Conservation (phyloP, 2,797 vertebrate species). For the Prionace glauca region DNA sequence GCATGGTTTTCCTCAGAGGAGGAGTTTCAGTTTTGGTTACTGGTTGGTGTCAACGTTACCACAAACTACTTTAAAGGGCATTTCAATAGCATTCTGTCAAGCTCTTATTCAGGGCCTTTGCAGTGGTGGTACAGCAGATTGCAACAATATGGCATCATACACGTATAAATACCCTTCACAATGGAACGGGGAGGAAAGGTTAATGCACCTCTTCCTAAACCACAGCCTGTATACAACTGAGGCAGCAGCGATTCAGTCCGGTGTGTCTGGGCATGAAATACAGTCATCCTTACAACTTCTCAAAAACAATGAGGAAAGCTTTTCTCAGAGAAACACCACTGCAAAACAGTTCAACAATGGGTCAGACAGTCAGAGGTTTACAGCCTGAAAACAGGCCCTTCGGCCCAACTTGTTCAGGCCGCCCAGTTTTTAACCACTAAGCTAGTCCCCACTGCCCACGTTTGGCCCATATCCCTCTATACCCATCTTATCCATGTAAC, state of each 20-base stretch:
- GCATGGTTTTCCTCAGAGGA: background rate
- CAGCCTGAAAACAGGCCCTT: too few species aligned
- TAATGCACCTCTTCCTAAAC: background rate
- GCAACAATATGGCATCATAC: background rate
- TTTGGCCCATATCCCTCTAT: too few species aligned
- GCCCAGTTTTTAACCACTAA: too few species aligned
- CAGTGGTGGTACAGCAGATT: background rate
- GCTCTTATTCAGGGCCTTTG: background rate
- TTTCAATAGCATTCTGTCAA: background rate
- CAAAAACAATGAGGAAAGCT: too few species aligned
- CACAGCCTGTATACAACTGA: background rate
- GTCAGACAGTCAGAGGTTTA: too few species aligned
- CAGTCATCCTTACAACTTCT: too few species aligned
- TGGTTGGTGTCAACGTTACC: background rate
- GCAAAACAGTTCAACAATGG: too few species aligned
- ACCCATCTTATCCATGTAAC: too few species aligned
- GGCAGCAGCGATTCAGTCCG: background rate
- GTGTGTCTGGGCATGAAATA: background rate
- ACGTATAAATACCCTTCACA: background rate
- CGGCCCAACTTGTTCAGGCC: too few species aligned
- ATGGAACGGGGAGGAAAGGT: background rate
- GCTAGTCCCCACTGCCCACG: too few species aligned
- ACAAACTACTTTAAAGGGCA: background rate
- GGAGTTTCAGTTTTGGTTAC: background rate
- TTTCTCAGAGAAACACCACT: too few species aligned